Evolutionary conservation across 1,140 invertebrate species (phyloP).

Genomic region (Ganaspis sp.): DNA sequence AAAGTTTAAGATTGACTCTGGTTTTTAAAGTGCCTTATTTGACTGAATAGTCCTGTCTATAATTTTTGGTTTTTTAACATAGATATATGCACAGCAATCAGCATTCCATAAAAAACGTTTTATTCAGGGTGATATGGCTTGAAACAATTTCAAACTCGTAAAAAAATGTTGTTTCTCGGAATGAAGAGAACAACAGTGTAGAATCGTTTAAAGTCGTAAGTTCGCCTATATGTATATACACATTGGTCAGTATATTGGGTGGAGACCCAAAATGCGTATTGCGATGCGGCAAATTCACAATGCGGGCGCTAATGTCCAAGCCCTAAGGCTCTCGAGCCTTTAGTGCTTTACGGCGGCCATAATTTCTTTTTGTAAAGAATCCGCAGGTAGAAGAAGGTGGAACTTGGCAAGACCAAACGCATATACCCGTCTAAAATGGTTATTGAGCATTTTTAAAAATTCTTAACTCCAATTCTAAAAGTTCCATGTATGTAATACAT

Average conservation of each 20-base stretch:
- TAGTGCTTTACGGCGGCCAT: slow-evolving; percentile 72
- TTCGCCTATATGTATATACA: not conserved
- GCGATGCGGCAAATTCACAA: slow-evolving; percentile 65
- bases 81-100: too few relatives aligned
- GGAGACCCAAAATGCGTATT: slow-evolving; percentile 48
- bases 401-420: slow-evolving; percentile 44
- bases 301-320: slow-evolving; percentile 70
- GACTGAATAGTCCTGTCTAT: too few relatives aligned
- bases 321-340: slow-evolving; percentile 54
- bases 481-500: too few relatives aligned
- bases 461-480: slow-evolving; percentile 64
- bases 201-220: not conserved
- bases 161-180: slow-evolving; percentile 3
- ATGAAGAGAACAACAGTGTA: not conserved
- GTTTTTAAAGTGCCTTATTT: too few relatives aligned
- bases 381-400: slow-evolving; percentile 63
- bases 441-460: slow-evolving; percentile 37
- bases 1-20: too few relatives aligned
- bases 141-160: slow-evolving; percentile 15
- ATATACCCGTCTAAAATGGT: slow-evolving; percentile 27
- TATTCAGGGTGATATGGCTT: not conserved
- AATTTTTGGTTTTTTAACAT: too few relatives aligned
- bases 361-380: slow-evolving; percentile 64
- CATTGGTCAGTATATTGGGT: slow-evolving; percentile 27
- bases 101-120: too few relatives aligned